A percentile compares a stretch with the other conserved stretches of the same genome.
Conservation (phyloP, 2,113 vertebrate species). For the Empidonax alnorum region DNA sequence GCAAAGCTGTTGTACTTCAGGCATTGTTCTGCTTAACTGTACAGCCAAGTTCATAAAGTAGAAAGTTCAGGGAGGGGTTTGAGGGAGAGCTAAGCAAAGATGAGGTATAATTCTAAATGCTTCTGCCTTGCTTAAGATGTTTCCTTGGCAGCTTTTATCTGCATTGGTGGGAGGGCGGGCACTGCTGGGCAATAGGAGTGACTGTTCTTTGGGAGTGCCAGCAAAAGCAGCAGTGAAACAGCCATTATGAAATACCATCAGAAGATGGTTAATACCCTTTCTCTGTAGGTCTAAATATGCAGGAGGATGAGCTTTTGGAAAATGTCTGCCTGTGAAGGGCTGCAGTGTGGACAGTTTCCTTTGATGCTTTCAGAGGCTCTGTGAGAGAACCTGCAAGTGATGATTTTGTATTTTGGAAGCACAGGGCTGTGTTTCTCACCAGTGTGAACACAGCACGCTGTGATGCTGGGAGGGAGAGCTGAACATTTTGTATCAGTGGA, state of each 20-base stretch:
- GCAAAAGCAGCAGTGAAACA: neutral
- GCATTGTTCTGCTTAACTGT: neutral
- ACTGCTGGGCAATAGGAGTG: neutral
- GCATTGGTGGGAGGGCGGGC: neutral
- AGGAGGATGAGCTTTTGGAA: neutral
- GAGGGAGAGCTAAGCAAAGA: neutral
- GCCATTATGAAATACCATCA: neutral
- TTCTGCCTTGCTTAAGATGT: neutral
- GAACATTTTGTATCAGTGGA: neutral
- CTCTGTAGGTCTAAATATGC: neutral
- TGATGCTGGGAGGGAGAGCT: neutral
- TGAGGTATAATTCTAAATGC: neutral
- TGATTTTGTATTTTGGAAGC: neutral
- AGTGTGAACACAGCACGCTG: rapidly evolving
- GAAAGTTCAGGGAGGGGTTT: neutral
- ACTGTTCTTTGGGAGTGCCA: neutral
- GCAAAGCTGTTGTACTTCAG: neutral
- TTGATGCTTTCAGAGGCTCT: neutral
- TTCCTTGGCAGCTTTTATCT: neutral
- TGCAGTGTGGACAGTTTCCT: neutral
- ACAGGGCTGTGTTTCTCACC: neutral
- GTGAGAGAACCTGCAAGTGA: neutral
- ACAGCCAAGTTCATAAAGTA: neutral
- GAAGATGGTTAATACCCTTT: neutral
- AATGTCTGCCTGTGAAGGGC: neutral